Evolutionary conservation across 2,797 vertebrate species (phyloP).

Genomic region (Hypotaenidia philippensis): DNA sequence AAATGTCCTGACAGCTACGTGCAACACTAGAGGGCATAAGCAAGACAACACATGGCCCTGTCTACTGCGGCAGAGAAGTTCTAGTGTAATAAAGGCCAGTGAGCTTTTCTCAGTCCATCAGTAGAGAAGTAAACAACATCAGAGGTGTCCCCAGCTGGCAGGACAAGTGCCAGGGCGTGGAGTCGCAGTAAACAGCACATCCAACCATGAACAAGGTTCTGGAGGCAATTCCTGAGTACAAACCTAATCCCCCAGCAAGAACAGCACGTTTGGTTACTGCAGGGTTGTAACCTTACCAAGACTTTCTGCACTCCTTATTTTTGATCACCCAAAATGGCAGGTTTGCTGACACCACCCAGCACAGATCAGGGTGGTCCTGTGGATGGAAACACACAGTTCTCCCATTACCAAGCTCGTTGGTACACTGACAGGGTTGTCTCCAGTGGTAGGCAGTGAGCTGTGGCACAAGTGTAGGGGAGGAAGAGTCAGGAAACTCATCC

Average conservation of each 20-base stretch:
- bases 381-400: not conserved
- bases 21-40: constrained; percentile 28
- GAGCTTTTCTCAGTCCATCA: not conserved
- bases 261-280: not conserved
- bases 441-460: not conserved
- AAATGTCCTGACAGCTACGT: rapidly evolving
- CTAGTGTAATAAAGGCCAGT: not conserved
- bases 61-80: not conserved
- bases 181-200: not conserved
- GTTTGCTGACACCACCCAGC: not conserved
- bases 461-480: not conserved
- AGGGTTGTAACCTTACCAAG: not conserved
- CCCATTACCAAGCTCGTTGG: rapidly evolving
- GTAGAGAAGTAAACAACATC: not conserved
- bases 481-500: not conserved
- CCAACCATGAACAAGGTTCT: not conserved
- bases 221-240: not conserved
- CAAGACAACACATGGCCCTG: not conserved
- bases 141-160: not conserved
- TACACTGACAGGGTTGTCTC: not conserved
- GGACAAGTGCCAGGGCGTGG: not conserved
- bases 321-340: not conserved
- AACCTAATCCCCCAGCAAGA: not conserved
- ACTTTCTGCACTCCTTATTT: not conserved
- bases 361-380: not conserved